Conservation (phyloP, 2,888 invertebrate genomes). For the Prenolepis imparis region DNA sequence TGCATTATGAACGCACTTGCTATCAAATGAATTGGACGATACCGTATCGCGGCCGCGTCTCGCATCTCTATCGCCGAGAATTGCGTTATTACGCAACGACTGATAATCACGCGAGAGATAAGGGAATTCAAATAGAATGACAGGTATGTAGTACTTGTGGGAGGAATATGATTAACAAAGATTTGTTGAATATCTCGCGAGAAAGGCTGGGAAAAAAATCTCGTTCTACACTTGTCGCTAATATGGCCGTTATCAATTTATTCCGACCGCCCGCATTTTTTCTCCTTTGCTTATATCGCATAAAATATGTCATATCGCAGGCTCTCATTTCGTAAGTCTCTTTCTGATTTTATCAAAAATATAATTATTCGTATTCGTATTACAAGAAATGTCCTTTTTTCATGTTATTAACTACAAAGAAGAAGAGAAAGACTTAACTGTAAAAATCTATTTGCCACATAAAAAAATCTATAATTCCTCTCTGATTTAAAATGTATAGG, state of each 20-base stretch:
- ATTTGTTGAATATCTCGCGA: not conserved
- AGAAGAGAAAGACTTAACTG: not conserved
- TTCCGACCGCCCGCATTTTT: not conserved
- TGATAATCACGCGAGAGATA: constrained; percentile 16
- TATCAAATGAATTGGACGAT: constrained; percentile 14
- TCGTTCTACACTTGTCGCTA: not conserved
- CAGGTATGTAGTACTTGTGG: no score
- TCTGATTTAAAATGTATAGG: not conserved
- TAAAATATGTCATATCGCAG: not conserved
- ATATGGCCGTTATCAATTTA: not conserved
- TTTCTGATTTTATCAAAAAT: not conserved
- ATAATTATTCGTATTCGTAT: not conserved
- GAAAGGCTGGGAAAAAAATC: not conserved
- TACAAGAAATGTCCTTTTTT: not conserved
- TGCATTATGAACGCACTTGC: not conserved
- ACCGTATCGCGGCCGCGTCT: constrained; percentile 26
- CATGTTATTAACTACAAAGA: not conserved
- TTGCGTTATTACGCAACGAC: not conserved
- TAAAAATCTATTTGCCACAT: not conserved
- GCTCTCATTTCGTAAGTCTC: not conserved
- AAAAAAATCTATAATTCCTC: not conserved
- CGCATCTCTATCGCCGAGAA: not conserved
- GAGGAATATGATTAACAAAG: no score
- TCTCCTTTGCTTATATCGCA: not conserved
- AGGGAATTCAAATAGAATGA: not conserved